Evolutionary conservation across 1,140 invertebrate genomes (phyloP).

Genomic region (Coenobita brevimanus): DNA sequence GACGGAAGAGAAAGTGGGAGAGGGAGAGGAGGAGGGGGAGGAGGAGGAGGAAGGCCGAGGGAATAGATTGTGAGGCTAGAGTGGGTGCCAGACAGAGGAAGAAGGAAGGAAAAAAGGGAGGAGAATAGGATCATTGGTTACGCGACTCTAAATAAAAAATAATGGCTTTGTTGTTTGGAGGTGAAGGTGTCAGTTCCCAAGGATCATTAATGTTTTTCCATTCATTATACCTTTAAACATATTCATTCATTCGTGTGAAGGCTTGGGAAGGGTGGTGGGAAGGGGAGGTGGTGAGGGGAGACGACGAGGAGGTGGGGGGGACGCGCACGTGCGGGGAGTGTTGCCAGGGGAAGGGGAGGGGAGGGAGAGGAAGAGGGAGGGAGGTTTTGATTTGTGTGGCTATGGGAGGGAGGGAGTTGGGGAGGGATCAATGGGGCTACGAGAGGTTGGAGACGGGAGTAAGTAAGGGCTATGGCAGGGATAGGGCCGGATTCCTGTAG

Average conservation of each 20-base stretch:
- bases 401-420: too few species aligned
- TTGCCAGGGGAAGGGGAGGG: neutral
- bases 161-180: neutral
- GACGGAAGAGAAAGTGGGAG: neutral
- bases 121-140: neutral
- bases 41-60: neutral
- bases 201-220: too few species aligned
- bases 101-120: neutral
- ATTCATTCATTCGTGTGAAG: neutral
- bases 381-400: too few species aligned
- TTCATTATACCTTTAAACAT: slow-evolving; percentile 10
- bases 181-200: too few species aligned
- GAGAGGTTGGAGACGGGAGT: too few species aligned
- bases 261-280: neutral
- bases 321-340: neutral
- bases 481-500: too few species aligned
- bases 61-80: neutral
- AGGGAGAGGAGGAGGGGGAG: neutral
- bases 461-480: too few species aligned
- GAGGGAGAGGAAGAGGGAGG: neutral
- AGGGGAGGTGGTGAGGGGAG: neutral
- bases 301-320: neutral
- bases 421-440: too few species aligned
- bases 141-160: neutral
- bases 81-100: neutral